Percentiles rank a stretch among this genome's conserved stretches.
phyloP scores from a whole-genome alignment of 2,113 vertebrate species.

The Istiophorus platypterus region DNA sequence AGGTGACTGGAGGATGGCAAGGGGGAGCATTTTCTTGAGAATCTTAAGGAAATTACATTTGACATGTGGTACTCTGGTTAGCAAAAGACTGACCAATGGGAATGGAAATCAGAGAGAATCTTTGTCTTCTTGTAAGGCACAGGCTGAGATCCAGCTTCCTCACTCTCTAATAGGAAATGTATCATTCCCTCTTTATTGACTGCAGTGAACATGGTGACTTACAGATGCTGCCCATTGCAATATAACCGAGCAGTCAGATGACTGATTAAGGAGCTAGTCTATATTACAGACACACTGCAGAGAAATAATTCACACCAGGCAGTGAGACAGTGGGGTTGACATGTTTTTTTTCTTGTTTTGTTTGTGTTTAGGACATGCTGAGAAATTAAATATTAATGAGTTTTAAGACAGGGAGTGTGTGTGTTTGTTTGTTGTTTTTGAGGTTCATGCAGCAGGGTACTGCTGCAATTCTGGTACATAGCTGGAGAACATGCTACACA shows the following conservation, averaged over 20 bases:
- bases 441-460: background rate
- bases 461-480: conserved; percentile 32
- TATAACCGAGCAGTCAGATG: conserved; percentile 9
- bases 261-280: conserved; percentile 15
- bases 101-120: background rate
- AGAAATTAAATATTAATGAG: conserved; percentile 33
- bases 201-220: conserved; percentile 23
- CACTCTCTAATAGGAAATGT: conserved; percentile 4
- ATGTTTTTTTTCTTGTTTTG: background rate
- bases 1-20: background rate
- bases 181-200: conserved; percentile 42
- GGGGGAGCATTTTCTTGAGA: background rate
- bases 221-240: conserved; percentile 22
- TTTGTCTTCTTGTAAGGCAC: background rate
- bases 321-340: background rate
- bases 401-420: conserved; percentile 16
- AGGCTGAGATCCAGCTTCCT: conserved; percentile 14
- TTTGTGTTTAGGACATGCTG: conserved; percentile 20
- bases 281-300: conserved; percentile 1
- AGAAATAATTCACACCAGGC: conserved; percentile 32
- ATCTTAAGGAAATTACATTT: background rate
- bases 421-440: background rate
- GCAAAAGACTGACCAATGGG: background rate
- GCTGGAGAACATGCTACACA: conserved; percentile 26
- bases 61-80: conserved; percentile 2